Evolutionary conservation across 2,113 vertebrate species (phyloP).

Genomic region (Phyllopteryx taeniolatus): DNA sequence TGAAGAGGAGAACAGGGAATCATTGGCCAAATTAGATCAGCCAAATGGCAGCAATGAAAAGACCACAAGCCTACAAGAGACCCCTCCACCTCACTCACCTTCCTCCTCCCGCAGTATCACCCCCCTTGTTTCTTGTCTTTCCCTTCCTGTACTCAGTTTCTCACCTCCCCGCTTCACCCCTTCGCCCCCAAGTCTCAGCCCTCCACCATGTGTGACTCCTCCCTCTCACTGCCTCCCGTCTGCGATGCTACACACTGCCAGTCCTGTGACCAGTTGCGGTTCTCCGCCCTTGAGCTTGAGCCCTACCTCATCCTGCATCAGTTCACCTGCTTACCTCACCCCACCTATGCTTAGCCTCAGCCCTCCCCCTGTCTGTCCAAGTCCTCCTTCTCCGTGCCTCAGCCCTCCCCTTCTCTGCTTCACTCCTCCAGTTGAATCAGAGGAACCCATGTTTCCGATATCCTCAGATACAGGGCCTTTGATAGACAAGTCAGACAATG

Average conservation of each 20-base stretch:
- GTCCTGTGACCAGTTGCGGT: slow-evolving; percentile 46
- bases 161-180: slow-evolving; percentile 52
- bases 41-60: slow-evolving; percentile 4
- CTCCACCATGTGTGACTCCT: slow-evolving; percentile 56
- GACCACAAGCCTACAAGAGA: slow-evolving; percentile 4
- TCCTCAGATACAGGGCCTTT: slow-evolving; percentile 53
- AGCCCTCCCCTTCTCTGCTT: slow-evolving; percentile 67
- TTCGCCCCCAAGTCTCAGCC: slow-evolving; percentile 49
- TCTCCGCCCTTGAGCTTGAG: slow-evolving; percentile 59
- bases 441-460: slow-evolving; percentile 54
- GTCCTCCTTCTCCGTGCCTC: slow-evolving; percentile 55
- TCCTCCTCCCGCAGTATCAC: slow-evolving; percentile 24
- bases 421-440: slow-evolving; percentile 51
- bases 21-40: slow-evolving; percentile 19
- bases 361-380: slow-evolving; percentile 57
- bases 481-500: slow-evolving; percentile 44
- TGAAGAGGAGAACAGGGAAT: slow-evolving; percentile 23
- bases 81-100: slow-evolving; percentile 14
- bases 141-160: slow-evolving; percentile 52
- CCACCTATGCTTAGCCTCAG: slow-evolving; percentile 65
- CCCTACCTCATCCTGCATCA: slow-evolving; percentile 64
- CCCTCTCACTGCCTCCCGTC: slow-evolving; percentile 50
- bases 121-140: slow-evolving; percentile 34
- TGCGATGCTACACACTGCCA: slow-evolving; percentile 25
- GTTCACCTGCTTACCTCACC: slow-evolving; percentile 66